Base-by-base conservation (phyloP, 2,888 invertebrate species). In the Coenonympha glycerion region DNA sequence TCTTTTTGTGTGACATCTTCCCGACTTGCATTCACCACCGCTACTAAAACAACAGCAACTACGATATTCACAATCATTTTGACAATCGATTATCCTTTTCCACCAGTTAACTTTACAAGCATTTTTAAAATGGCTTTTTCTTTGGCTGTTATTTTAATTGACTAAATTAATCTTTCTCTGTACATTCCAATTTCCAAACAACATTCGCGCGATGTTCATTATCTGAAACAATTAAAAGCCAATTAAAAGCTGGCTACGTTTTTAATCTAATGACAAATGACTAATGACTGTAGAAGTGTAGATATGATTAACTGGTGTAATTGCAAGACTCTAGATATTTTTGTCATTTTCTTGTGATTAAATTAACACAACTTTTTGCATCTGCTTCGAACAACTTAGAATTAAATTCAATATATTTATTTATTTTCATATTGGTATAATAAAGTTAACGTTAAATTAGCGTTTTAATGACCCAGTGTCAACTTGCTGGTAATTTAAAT, bases 141-240 rank as follows among this genome's bases (percentile, higher is more conserved):
- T 16, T 3, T 21, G 19, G 24, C 18, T 15, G 16, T 26, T 37
- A 22, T 26, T 13, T 18, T 34, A 53, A 44, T 24, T 57, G 49
- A 19, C 44, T 16, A 41, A 40, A 6, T 30, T 40, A 21, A 57
- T 28, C 44, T 52, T 37, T 16, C 39, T 53, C 21, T 47, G 36
- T 16, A 53, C 18, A 55, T 57, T 51, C 45, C 48, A 49, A 46
- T 36, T 24, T 34, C 55, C 51, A 8, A 31, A 16, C 6, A 28
- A 45, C 11, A 9, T 40, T 33, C 55, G 39, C 13, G 26, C 5
- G 1, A 15, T 41, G 52, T 59, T 55, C 51, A 58, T 55, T 33
- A 48, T 22, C 55, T 56, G 53, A 24, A 54, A 49, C 15, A 46
- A 46, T 46, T 28, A 22, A 36, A 46, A 46, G 9, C 9, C 22